Evolutionary conservation across 2,113 vertebrate genomes (phyloP).

Genomic region (Petroica traversi): DNA sequence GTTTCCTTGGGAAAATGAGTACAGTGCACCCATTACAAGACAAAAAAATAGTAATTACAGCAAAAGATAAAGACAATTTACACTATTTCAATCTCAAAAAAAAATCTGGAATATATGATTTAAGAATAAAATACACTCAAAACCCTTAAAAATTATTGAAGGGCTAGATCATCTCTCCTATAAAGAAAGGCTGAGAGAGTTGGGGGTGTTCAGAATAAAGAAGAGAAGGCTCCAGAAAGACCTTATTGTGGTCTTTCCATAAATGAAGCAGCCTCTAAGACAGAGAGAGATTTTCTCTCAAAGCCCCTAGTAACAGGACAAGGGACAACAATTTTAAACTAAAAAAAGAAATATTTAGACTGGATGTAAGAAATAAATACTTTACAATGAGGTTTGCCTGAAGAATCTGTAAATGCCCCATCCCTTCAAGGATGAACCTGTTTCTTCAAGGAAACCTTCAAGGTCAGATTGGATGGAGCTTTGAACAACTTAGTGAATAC

Average conservation of each 20-base stretch:
- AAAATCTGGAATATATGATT: neutral
- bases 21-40: neutral
- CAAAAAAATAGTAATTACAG: neutral
- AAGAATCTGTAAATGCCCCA: neutral
- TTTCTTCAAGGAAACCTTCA: neutral
- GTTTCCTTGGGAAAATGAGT: neutral
- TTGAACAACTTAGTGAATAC: neutral
- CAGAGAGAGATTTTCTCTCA: neutral
- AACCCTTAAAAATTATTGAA: neutral
- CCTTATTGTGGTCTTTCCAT: accelerated
- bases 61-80: neutral
- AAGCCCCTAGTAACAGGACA: neutral
- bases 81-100: neutral
- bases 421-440: neutral
- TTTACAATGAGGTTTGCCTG: neutral
- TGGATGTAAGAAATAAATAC: neutral
- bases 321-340: neutral
- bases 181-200: neutral
- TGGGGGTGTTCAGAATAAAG: neutral
- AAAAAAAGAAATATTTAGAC: neutral
- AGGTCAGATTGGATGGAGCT: neutral
- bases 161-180: neutral
- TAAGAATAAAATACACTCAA: neutral
- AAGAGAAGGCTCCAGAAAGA: neutral
- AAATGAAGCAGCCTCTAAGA: neutral